Evolutionary conservation across 30 jellyfish, hydroid and myxozoan genomes (phyloP).

Genomic region (Rhopilema esculentum): DNA sequence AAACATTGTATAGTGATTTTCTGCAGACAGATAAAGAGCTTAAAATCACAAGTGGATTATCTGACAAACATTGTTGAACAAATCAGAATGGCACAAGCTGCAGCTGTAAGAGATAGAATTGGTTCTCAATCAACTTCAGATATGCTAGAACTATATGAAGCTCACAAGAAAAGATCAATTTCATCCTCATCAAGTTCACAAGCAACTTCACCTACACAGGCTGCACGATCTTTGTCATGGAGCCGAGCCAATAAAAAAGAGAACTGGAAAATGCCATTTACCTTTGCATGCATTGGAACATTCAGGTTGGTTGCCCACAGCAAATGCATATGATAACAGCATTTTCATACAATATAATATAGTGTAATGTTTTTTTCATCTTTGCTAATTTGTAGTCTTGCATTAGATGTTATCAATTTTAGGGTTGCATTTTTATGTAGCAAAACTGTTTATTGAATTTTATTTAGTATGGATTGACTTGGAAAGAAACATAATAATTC

Average conservation of each 20-base stretch:
- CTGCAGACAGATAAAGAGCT: constrained; percentile 67
- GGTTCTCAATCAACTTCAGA: constrained; percentile 93
- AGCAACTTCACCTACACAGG: constrained; percentile 53
- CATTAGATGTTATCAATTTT: neutral
- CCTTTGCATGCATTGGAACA: constrained; percentile 97
- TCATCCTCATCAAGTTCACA: constrained; percentile 51
- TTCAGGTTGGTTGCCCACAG: constrained; percentile 90
- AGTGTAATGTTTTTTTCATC: too few species aligned
- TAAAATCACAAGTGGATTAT: constrained; percentile 80
- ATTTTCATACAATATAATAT: too few species aligned
- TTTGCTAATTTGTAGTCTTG: neutral
- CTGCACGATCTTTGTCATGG: constrained; percentile 34
- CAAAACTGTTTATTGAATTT: too few species aligned
- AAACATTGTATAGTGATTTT: neutral
- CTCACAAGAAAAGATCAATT: constrained; percentile 11
- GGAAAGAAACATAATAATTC: too few species aligned
- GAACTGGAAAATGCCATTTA: constrained; percentile 98
- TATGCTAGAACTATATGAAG: constrained; percentile 52
- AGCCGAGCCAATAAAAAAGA: constrained; percentile 39
- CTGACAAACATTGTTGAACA: constrained; percentile 86
- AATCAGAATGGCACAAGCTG: constrained; percentile 74
- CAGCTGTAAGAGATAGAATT: constrained; percentile 58
- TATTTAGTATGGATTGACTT: too few species aligned
- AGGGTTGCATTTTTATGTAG: too few species aligned
- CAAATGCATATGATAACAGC: too few species aligned